Evolutionary conservation across 1,140 invertebrate genomes (phyloP).

Genomic region (Marisa cornuarietis): DNA sequence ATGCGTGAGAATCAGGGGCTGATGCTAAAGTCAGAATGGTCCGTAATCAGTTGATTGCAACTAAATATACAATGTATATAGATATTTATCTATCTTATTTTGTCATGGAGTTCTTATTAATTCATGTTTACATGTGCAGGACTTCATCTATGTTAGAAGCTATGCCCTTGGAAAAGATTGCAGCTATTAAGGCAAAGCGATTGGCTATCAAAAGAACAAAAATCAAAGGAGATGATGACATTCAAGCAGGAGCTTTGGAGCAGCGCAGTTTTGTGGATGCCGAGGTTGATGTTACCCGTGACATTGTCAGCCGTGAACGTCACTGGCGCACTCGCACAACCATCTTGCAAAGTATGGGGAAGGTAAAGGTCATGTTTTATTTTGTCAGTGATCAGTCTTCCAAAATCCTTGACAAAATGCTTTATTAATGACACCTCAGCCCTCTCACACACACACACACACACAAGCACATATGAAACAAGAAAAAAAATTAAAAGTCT

Average conservation of each 20-base stretch:
- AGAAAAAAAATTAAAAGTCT: not conserved
- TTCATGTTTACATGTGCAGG: constrained; percentile 36
- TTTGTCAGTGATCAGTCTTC: too few species aligned
- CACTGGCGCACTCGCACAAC: constrained; percentile 95
- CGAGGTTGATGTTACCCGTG: constrained; percentile 94
- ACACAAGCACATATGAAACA: too few species aligned
- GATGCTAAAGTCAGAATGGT: not conserved
- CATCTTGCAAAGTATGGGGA: constrained; percentile 93
- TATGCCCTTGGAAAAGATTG: constrained; percentile 96
- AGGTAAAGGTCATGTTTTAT: constrained; percentile 69
- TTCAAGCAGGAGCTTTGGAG: constrained; percentile 72
- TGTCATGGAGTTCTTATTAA: not conserved
- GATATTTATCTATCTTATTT: not conserved
- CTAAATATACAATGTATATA: not conserved
- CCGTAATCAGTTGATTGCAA: too few species aligned
- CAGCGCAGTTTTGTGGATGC: constrained; percentile 90
- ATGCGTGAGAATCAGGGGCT: not conserved
- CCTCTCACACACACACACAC: too few species aligned
- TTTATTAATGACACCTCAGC: too few species aligned
- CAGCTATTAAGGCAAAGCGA: constrained; percentile 96
- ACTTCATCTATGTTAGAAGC: constrained; percentile 82
- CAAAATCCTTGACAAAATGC: too few species aligned
- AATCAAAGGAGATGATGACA: constrained; percentile 83
- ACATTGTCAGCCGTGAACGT: constrained; percentile 93
- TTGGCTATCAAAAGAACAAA: constrained; percentile 95